Base-by-base conservation (phyloP, 2,113 vertebrate species). In the Nothoprocta perdicaria region DNA sequence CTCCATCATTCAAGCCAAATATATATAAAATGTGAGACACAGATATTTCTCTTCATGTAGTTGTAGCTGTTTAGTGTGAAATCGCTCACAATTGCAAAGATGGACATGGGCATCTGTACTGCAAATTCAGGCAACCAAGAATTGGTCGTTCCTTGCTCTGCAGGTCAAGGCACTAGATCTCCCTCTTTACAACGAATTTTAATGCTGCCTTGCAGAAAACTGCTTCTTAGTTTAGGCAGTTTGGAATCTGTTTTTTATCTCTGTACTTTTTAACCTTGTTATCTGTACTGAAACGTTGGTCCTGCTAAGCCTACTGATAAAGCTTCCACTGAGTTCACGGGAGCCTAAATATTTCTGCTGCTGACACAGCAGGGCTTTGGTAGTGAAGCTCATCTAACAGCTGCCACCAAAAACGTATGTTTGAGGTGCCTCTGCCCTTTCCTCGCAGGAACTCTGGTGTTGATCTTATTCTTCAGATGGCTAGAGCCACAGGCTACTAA, bases 71-170 rank as follows among this genome's bases (percentile, higher is more conserved):
- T 67, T 35, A 78, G 88, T 45, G 83, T 86, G 63, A 71, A 92
- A 73, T 93, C 80, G 79, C 93, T 84, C 45, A 73, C 45, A 11
- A 61, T 22, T 89, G 84, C 71, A 80, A 84, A 90, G 71, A 94
- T 76, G 58, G 53, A 88, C 46, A 77, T 67, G 46, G 61, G 76
- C 84, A 57, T 82, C 60, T 62, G 27, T 74, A 73, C 67, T 83
- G 86, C 58, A 75, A 86, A 62, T 52, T 95, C 50, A 31, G 78
- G 75, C 48, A 46, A 93, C 46, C 26, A 72, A 88, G 85, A 90
- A 90, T 90, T 52, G 35, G 35, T 38, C 35, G 12, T 68, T 90
- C 72, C 55, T 76, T 19, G 35, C 63, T 77, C 66, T 84, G 24
- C 58, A 92, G 53, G 71, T 81, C 67, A 74, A 82, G 27, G 35